phyloP scores from a whole-genome alignment of 2,888 invertebrate species.

The Opisthograptis luteolata region DNA sequence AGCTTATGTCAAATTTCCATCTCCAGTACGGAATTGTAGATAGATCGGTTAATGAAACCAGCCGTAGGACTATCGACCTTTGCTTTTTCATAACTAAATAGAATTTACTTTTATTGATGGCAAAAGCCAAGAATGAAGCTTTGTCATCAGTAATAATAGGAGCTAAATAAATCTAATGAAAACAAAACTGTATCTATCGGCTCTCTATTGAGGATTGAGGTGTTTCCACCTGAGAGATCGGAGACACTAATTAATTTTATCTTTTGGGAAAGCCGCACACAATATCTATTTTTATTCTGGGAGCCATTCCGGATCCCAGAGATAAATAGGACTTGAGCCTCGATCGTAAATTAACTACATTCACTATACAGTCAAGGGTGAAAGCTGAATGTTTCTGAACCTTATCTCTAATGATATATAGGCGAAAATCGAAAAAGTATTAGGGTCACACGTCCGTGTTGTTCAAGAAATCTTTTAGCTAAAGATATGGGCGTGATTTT shows the following conservation, averaged over 20 bases:
- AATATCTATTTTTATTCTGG: conserved; percentile 34
- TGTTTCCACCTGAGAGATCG: conserved; percentile 27
- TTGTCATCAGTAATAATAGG: no score
- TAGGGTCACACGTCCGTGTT: neutral
- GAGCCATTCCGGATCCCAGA: conserved; percentile 24
- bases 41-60: no score
- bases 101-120: neutral
- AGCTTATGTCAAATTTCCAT: no score
- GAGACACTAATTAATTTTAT: conserved; percentile 37
- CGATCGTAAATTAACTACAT: conserved; percentile 35
- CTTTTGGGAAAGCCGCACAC: conserved; percentile 22
- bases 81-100: no score
- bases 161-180: conserved; percentile 13
- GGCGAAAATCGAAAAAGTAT: neutral
- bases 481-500: conserved; percentile 34
- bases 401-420: neutral
- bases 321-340: conserved; percentile 33
- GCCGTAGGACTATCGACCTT: no score
- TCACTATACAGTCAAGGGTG: conserved; percentile 21
- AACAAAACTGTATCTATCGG: conserved; percentile 8
- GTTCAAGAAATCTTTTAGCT: conserved; percentile 29
- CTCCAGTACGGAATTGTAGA: no score
- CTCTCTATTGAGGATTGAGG: conserved; percentile 17
- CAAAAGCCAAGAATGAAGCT: neutral
- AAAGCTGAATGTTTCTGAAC: conserved; percentile 1